Evolutionary conservation across 2,888 invertebrate species (phyloP), one percentile per base, ranked within the genome.

Genomic region (Eumacrocentrus americanus): DNA sequence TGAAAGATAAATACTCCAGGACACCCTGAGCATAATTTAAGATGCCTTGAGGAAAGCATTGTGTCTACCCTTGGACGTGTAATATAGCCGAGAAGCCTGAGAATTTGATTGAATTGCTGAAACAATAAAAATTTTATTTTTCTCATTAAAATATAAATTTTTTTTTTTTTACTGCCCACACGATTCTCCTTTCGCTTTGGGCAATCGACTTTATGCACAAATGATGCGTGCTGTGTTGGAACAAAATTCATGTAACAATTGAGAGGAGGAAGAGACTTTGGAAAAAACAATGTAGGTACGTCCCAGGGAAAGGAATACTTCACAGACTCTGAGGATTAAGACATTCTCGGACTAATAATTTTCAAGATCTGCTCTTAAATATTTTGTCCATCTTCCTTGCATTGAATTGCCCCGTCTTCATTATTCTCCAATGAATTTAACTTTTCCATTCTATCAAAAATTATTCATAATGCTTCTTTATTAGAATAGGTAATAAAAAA

Each of bases 311-410:
- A 54, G 47, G 48, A 57, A 42, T 58, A 60, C 48, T 60, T 46
- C 48, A 54, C 54, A 55, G 46, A 54, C 60, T 54, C 60, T 34
- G 68, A 66, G 72, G 71, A 79, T 79, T 76, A 77, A 79, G 78
- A 78, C 78, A 79, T 78, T 76, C 75, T 66, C 76, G 70, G 68
- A 69, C 76, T 78, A 75, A 78, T 78, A 78, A 79, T 78, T 78
- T 78, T 73, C 75, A 72, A 70, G 62, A 68, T 60, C 66, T 53
- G 68, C 63, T 66, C 42, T 70, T 63, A 68, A 71, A 78, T 70
- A 67, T 77, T 72, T 77, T 76, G 78, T 76, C 75, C 76, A 50
- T n/a, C n/a, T n/a, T n/a, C n/a, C n/a, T n/a, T n/a, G n/a, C n/a
- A n/a, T n/a, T n/a, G n/a, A 23, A 46, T 22, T 3, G 16, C 5